Conservation (phyloP, 1,140 invertebrate species). For the Drosophila ohnishii region DNA sequence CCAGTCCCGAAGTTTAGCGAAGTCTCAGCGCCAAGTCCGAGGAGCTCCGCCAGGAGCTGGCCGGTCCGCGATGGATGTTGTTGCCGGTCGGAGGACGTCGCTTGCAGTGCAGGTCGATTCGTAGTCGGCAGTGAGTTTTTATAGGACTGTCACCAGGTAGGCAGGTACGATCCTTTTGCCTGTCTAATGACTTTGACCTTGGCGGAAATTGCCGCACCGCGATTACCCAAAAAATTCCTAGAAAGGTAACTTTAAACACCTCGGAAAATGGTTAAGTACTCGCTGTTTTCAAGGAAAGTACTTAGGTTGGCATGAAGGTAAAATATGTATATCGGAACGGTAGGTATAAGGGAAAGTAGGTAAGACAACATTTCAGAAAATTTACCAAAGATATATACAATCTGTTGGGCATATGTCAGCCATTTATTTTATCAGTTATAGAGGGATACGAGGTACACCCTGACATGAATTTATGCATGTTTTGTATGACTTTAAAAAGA, state of each 20-base stretch:
- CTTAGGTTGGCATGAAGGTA: background rate
- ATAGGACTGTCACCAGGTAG: conserved; percentile 59
- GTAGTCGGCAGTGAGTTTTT: conserved; percentile 30
- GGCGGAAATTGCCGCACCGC: conserved; percentile 33
- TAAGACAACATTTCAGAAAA: background rate
- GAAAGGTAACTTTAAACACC: conserved; percentile 37
- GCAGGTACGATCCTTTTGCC: conserved; percentile 4
- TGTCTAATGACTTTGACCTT: conserved; percentile 73
- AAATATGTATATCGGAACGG: background rate
- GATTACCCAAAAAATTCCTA: conserved; percentile 42
- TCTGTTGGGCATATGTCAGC: background rate
- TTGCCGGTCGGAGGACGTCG: conserved; percentile 44
- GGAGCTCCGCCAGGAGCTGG: conserved; percentile 5
- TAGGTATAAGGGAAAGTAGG: conserved; percentile 15
- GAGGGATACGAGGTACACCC: background rate
- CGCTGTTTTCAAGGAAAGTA: conserved; percentile 16
- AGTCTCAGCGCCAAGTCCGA: background rate
- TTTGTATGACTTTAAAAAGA: background rate
- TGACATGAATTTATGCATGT: too few relatives aligned
- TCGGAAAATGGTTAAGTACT: conserved; percentile 3
- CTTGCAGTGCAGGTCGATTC: conserved; percentile 64
- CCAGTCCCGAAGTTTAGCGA: background rate
- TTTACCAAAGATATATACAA: background rate
- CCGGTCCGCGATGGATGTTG: conserved; percentile 36
- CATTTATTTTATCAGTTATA: background rate